Percentiles rank a stretch among this genome's conserved stretches.
Conservation (phyloP, 2,797 vertebrate genomes). For the Artibeus jamaicensis region DNA sequence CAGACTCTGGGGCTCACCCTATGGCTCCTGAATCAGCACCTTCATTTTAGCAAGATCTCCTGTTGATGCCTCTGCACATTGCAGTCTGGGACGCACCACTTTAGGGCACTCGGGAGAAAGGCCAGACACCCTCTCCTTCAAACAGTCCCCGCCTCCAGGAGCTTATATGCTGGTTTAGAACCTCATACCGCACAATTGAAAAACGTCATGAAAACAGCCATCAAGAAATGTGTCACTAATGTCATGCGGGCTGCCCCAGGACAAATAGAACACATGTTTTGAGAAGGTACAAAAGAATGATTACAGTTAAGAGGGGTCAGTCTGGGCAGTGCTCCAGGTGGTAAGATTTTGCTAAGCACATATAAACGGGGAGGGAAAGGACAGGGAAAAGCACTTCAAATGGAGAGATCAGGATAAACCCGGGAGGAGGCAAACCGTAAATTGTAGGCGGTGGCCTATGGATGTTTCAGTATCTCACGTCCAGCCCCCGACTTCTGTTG, state of each 20-base stretch:
- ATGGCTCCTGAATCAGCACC: neutral
- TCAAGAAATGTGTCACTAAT: neutral
- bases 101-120: neutral
- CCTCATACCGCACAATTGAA: neutral
- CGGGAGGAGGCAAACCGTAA: neutral
- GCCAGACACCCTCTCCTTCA: neutral
- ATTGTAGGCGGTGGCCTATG: neutral
- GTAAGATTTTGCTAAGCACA: neutral
- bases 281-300: neutral
- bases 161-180: neutral
- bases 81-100: neutral
- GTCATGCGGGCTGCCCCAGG: neutral
- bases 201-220: constrained; percentile 20
- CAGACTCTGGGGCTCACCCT: neutral
- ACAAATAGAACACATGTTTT: neutral
- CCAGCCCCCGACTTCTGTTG: neutral
- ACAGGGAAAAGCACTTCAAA: neutral
- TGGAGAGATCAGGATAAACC: neutral
- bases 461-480: neutral
- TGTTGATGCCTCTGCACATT: neutral
- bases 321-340: neutral
- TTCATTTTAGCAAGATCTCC: neutral
- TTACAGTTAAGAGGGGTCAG: neutral
- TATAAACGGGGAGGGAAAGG: neutral
- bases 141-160: neutral